Base-by-base conservation (phyloP, 37 sponge, comb jelly and placozoan species). In the Eunapius fragilis region DNA sequence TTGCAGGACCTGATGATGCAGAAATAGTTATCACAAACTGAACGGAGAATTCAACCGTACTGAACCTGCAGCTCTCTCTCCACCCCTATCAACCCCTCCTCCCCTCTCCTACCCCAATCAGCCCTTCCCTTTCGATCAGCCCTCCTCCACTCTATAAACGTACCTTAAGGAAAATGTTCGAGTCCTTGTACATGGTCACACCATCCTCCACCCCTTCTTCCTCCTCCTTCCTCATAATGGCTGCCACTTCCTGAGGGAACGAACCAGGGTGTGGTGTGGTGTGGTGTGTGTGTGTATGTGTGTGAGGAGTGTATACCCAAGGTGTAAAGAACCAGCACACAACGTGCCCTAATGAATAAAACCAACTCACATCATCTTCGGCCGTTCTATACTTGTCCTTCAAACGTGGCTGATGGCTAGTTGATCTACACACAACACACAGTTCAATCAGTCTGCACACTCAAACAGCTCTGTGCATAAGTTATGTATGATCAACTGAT, bases 131-230 rank as follows among this genome's bases (percentile, higher is more conserved):
- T n/a, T n/a, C n/a, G n/a, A n/a, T n/a, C n/a, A n/a, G n/a, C n/a
- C n/a, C n/a, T n/a, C n/a, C n/a, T n/a, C n/a, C n/a, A n/a, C n/a
- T n/a, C n/a, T n/a, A n/a, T n/a, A n/a, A n/a, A n/a, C n/a, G 58
- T 69, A 84, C 85, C 82, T 92, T 92, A 25, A 92, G 85, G 76
- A 92, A 92, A 11, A 92, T 72, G 67, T 85, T 88, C 69, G 93
- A 88, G 68, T 82, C 89, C 45, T 91, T 87, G 83, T 84, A 91
- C 30, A 38, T 75, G n/a, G 75, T 31, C 47, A 75, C 85, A 1
- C 73, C 84, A 41, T 33, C 81, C 26, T 71, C 34, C 31, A 72
- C 32, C 1, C 58, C 58, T 19, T 58, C 58, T 11, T 58, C 58
- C 58, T 58, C 58, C 58, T 58, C 58, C 37, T 69, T 77, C 25